These are phyloP conservation scores for Grapholita molesta DNA, from an alignment of 1,140 invertebrate species.

Conservation along the genomic window DNA sequence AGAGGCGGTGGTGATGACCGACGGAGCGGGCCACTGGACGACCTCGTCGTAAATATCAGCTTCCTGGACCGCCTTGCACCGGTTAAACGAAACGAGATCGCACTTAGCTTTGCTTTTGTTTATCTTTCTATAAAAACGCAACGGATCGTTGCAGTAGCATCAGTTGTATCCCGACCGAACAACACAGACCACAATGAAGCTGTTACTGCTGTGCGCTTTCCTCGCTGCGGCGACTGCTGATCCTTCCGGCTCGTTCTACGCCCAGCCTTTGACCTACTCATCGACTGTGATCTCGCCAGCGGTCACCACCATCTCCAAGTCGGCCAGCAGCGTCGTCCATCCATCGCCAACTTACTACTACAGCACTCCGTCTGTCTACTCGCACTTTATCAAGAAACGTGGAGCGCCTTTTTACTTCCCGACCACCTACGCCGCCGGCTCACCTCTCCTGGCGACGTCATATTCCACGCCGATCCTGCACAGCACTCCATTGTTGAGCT, in stretches of 20 bases:
- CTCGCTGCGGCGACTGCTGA: constrained; percentile 71
- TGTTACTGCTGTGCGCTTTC: constrained; percentile 80
- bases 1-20: constrained; percentile 52
- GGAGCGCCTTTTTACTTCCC: constrained; percentile 34
- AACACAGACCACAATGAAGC: constrained; percentile 78
- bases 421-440: constrained; percentile 22
- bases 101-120: constrained; percentile 57
- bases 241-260: constrained; percentile 36
- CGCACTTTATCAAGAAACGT: constrained; percentile 62
- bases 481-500: constrained; percentile 40
- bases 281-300: constrained; percentile 52
- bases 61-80: constrained; percentile 65
- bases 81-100: constrained; percentile 62
- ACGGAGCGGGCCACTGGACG: constrained; percentile 39
- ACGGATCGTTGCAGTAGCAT: constrained; percentile 42
- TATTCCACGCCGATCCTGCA: constrained; percentile 40
- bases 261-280: constrained; percentile 61
- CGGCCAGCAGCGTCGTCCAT: constrained; percentile 66
- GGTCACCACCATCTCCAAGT: constrained; percentile 50
- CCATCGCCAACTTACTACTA: constrained; percentile 49
- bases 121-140: constrained; percentile 68
- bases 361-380: constrained; percentile 35
- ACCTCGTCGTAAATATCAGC: constrained; percentile 67
- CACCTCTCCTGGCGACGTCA: constrained; percentile 39
- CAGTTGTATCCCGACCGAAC: constrained; percentile 55